Conservation (phyloP, 2,797 vertebrate species). For the Phaenicophaeus curvirostris region DNA sequence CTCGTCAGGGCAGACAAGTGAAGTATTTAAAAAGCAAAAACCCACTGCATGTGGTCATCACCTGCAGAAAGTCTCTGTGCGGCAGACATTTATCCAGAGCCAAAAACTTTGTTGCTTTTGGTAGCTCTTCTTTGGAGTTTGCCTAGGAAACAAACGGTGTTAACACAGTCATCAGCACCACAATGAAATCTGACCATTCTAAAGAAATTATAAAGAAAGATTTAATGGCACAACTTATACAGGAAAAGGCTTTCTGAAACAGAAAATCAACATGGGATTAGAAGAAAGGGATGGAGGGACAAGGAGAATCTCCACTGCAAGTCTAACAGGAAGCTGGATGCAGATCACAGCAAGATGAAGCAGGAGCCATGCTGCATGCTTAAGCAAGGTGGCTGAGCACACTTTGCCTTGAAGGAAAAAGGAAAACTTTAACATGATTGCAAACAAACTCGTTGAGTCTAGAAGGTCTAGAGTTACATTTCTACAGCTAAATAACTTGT, state of each 20-base stretch:
- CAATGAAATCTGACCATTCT: neutral
- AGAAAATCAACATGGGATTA: neutral
- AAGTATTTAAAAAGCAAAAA: neutral
- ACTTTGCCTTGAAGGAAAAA: neutral
- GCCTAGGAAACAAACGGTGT: slow-evolving; percentile 62
- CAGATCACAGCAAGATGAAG: neutral
- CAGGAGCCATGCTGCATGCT: neutral
- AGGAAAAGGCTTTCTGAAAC: neutral
- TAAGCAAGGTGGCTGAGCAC: neutral
- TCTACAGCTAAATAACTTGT: neutral
- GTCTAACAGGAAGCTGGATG: neutral
- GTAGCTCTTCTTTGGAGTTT: slow-evolving; percentile 73
- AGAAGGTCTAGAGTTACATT: neutral
- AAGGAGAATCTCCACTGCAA: neutral
- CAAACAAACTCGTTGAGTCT: neutral
- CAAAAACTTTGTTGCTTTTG: slow-evolving; percentile 93
- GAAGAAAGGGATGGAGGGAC: neutral
- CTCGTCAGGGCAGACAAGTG: neutral
- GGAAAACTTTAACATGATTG: neutral
- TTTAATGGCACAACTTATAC: neutral
- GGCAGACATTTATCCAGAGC: slow-evolving; percentile 98
- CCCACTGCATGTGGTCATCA: slow-evolving; percentile 51
- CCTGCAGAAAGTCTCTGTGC: slow-evolving; percentile 95
- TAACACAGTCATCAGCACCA: neutral
- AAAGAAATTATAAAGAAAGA: neutral